These are phyloP conservation scores for Rhea pennata DNA, from an alignment of 2,113 vertebrate genomes.

Conservation along the genomic window DNA sequence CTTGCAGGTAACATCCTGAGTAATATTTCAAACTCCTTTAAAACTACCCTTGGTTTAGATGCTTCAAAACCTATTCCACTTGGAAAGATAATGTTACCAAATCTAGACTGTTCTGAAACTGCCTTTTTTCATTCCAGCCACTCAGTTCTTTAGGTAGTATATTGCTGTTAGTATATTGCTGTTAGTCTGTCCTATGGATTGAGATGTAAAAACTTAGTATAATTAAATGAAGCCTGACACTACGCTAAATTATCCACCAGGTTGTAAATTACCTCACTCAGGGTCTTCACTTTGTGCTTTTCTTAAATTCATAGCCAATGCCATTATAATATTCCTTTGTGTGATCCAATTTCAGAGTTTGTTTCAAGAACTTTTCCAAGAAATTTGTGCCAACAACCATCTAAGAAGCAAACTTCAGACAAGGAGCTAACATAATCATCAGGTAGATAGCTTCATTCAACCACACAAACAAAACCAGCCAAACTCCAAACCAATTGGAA, in stretches of 20 bases:
- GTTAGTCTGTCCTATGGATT: neutral
- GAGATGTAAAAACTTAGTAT: neutral
- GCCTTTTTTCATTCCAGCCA: neutral
- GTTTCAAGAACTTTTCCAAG: neutral
- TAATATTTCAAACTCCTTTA: constrained; percentile 6
- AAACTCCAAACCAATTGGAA: neutral
- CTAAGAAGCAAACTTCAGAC: neutral
- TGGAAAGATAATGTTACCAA: neutral
- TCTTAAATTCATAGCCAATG: neutral
- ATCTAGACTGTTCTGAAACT: neutral
- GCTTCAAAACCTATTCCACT: neutral
- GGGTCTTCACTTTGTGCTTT: neutral
- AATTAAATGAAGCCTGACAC: neutral
- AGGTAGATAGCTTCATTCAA: neutral
- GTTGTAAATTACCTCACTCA: neutral
- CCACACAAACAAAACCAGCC: neutral
- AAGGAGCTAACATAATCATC: neutral
- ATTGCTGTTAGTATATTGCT: neutral
- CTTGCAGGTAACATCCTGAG: neutral
- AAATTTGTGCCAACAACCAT: neutral
- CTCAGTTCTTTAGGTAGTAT: neutral
- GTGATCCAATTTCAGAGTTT: neutral
- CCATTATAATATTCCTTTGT: neutral
- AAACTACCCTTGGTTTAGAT: neutral
- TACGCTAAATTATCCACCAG: neutral